These are phyloP conservation scores for Hestina assimilis DNA, from an alignment of 1,140 invertebrate species.

Conservation along the genomic window DNA sequence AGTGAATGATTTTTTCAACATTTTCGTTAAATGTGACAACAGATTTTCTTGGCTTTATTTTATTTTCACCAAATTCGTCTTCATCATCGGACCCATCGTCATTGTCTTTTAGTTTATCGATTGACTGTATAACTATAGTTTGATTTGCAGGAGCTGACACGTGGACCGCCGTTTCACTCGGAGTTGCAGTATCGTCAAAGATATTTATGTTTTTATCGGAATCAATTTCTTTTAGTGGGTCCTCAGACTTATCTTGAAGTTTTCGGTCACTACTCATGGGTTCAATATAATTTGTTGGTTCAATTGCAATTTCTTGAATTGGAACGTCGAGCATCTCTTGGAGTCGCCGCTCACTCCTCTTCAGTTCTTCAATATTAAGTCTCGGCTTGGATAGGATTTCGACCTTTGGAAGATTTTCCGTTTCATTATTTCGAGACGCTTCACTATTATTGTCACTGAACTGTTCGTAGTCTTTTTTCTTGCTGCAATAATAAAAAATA, in stretches of 20 bases:
- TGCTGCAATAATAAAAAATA: constrained; percentile 53
- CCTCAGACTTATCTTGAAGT: no score
- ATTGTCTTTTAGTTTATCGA: constrained; percentile 65
- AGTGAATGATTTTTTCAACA: constrained; percentile 71
- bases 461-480: constrained; percentile 50
- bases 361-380: constrained; percentile 57
- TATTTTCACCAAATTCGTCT: constrained; percentile 65
- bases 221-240: no score
- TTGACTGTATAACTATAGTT: constrained; percentile 64
- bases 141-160: constrained; percentile 26
- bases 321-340: constrained; percentile 58
- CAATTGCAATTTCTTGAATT: constrained; percentile 29
- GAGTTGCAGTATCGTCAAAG: no score
- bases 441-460: constrained; percentile 60
- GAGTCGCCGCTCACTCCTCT: constrained; percentile 56
- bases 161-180: constrained; percentile 27
- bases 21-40: constrained; percentile 73
- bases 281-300: constrained; percentile 11
- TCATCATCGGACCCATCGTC: constrained; percentile 49
- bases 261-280: no score
- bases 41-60: constrained; percentile 53
- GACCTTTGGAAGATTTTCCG: constrained; percentile 34
- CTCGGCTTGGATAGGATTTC: constrained; percentile 40
- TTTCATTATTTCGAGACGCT: constrained; percentile 43
- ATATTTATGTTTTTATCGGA: no score